Evolutionary conservation across 2,888 invertebrate species (phyloP).

Genomic region (Campoplex nolae): DNA sequence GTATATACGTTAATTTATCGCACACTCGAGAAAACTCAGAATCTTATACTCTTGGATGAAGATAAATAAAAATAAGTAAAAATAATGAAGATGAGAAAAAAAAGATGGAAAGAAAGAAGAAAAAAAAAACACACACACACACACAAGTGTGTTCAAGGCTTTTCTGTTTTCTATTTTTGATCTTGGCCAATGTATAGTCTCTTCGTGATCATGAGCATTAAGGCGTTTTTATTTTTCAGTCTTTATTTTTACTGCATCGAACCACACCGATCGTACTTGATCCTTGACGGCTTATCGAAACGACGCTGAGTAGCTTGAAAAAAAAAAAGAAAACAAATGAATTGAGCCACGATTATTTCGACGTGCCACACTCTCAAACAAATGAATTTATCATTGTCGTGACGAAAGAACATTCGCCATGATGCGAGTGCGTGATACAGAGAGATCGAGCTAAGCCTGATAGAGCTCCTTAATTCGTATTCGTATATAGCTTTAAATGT

Average conservation of each 20-base stretch:
- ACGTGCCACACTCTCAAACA: constrained; percentile 13
- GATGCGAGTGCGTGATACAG: constrained; percentile 59
- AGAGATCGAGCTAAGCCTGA: constrained; percentile 22
- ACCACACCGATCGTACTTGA: neutral
- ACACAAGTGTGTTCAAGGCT: neutral
- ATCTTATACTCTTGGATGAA: constrained; percentile 19
- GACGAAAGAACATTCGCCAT: constrained; percentile 48
- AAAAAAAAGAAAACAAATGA: constrained; percentile 12
- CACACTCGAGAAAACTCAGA: constrained; percentile 16
- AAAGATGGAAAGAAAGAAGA: too few relatives aligned
- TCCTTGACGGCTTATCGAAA: constrained; percentile 16
- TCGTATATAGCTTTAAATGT: neutral
- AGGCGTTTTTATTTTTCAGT: constrained; percentile 9
- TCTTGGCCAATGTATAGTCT: neutral
- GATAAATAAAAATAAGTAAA: constrained; percentile 29
- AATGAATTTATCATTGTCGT: constrained; percentile 48
- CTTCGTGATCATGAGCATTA: constrained; percentile 13
- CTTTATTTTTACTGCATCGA: constrained; percentile 21
- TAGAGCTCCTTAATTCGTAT: neutral
- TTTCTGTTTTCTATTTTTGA: constrained; percentile 15
- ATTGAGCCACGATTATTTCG: constrained; percentile 21
- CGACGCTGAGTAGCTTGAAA: constrained; percentile 27
- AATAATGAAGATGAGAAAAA: neutral
- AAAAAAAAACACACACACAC: constrained; percentile 47
- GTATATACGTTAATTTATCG: constrained; percentile 55